These are phyloP conservation scores for Nomada fucata DNA, from an alignment of 2,888 invertebrate genomes.

Conservation along the genomic window DNA sequence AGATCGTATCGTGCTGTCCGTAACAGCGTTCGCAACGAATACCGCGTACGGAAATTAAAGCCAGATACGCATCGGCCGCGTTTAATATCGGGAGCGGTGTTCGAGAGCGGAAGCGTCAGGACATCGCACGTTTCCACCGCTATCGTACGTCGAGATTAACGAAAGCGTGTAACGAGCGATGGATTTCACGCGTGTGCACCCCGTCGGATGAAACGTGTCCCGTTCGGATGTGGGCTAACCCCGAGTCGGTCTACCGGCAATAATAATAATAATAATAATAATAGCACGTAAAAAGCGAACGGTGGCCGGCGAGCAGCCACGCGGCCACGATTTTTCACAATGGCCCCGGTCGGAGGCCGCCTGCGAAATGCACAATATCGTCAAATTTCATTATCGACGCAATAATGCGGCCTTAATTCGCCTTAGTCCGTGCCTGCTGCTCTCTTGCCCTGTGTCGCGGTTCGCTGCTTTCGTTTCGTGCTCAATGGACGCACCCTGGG, in stretches of 20 bases:
- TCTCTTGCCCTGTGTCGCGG: constrained; percentile 48
- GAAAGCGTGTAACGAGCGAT: constrained; percentile 77
- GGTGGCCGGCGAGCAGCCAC: constrained; percentile 71
- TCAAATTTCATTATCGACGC: constrained; percentile 84
- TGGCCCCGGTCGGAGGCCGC: constrained; percentile 60
- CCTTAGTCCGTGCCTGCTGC: constrained; percentile 56
- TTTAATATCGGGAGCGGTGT: constrained; percentile 40
- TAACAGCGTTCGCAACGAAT: constrained; percentile 7
- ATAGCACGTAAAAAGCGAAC: constrained; percentile 62
- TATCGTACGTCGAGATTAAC: constrained; percentile 73
- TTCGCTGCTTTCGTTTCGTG: constrained; percentile 47
- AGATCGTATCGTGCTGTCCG: too few relatives aligned
- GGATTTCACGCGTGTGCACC: constrained; percentile 80
- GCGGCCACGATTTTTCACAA: constrained; percentile 79
- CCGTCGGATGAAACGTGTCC: constrained; percentile 74
- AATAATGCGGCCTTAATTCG: constrained; percentile 82
- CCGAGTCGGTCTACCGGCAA: constrained; percentile 23
- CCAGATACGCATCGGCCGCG: constrained; percentile 51
- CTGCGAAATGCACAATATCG: constrained; percentile 83
- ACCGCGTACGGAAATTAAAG: constrained; percentile 59
- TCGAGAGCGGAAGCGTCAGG: constrained; percentile 39
- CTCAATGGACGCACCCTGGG: constrained; percentile 65
- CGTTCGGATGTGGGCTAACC: constrained; percentile 63
- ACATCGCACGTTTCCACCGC: constrained; percentile 19
- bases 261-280: constrained; percentile 64